Evolutionary conservation across 2,797 vertebrate species (phyloP), one percentile per base, ranked within the genome.

Genomic region (Malurus leucopterus): DNA sequence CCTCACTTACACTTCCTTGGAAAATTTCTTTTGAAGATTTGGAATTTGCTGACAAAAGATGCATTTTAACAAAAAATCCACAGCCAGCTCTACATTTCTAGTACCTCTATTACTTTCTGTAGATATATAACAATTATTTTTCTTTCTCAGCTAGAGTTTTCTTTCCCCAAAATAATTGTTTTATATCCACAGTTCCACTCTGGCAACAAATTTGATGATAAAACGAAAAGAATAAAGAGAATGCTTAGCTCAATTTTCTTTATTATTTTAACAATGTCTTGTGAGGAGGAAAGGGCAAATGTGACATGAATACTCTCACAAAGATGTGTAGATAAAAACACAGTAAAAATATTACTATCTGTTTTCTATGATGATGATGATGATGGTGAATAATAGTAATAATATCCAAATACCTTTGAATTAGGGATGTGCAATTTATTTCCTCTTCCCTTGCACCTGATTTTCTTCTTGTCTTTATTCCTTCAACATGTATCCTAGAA

Each of bases 161-260:
- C 30, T 24, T 10, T 12, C 3, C 0, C 17, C 0, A 20, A 46
- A 62, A 79, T 32, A 65, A 63, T 32, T 54, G 5, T 9, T 86
- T 76, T 47, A 50, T 54, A 62, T 27, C 6, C 0, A 0, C 16
- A 55, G 24, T 40, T 76, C 11, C 14, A 76, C 5, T 72, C 36
- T 44, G 4, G 44, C 16, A 85, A 92, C 9, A 59, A 15, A 65
- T 5, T 47, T 70, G 44, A 63, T 49, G 67, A 67, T 36, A 44
- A 76, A 65, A 50, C 30, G 49, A 50, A 72, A 57, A 36, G 1
- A 50, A 36, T 24, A 26, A 65, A 61, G 78, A 34, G 0, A 46
- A 54, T 17, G 3, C 1, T 85, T 63, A 59, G 12, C 18, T 73
- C 40, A 34, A 21, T 59, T 89, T 70, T 27, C 24, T 62, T 4